Percentiles rank a stretch among this genome's conserved stretches.
These are phyloP conservation scores for Neoascia interrupta DNA, from an alignment of 2,888 invertebrate species.

Conservation along the genomic window DNA sequence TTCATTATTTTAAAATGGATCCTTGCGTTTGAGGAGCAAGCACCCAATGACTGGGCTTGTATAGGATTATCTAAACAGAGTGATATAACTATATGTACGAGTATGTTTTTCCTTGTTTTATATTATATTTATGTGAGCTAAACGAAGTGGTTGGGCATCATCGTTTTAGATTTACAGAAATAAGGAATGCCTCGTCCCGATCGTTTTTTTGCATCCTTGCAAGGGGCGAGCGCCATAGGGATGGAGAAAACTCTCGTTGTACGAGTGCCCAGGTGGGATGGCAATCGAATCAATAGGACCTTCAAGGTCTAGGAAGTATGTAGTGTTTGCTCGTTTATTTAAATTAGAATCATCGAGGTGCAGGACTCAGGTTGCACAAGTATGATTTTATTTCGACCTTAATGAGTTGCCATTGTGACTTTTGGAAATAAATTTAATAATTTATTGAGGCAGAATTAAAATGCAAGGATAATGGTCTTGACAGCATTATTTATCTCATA, in stretches of 20 bases:
- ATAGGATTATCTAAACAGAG: constrained; percentile 34
- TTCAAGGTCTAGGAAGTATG: constrained; percentile 20
- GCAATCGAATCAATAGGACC: constrained; percentile 16
- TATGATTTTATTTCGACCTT: no score
- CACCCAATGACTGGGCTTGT: constrained; percentile 1
- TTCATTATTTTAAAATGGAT: constrained; percentile 60
- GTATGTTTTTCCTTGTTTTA: constrained; percentile 49
- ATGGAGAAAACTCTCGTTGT: neutral
- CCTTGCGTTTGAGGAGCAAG: constrained; percentile 33
- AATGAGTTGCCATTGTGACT: no score
- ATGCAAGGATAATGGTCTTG: no score
- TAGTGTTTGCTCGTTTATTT: constrained; percentile 52
- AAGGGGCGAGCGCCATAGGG: no score
- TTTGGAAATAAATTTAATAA: no score
- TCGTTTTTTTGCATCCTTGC: neutral
- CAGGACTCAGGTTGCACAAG: no score
- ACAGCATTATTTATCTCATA: no score
- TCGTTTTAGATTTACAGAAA: constrained; percentile 47
- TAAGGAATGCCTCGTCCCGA: constrained; percentile 20
- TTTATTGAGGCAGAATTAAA: no score
- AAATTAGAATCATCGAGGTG: constrained; percentile 39
- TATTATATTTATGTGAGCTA: constrained; percentile 59
- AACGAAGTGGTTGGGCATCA: constrained; percentile 63
- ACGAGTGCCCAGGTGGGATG: neutral
- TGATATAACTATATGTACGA: no score